Evolutionary conservation across 2,888 invertebrate species (phyloP), one percentile per base, ranked within the genome.

Genomic region (Lepidonotus clava): DNA sequence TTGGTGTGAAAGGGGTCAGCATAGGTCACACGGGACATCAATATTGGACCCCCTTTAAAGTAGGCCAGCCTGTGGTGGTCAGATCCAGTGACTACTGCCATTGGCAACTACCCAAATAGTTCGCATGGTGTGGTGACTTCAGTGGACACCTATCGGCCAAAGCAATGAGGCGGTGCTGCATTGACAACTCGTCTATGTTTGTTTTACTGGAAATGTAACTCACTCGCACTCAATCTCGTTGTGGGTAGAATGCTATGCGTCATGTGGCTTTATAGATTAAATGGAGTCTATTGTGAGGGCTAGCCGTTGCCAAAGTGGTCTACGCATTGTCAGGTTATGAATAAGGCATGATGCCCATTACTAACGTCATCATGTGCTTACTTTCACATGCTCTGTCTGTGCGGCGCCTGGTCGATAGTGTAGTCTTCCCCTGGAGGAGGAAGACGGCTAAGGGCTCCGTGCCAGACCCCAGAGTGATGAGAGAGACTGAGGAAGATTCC

Each of bases 301-400:
- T 61, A 32, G 61, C 61, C 24, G 61, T 61, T 61, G 61, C 61
- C 61, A 61, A 61, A 61, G 61, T 61, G 61, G 61, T 61, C 61
- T n/a, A 61, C 61, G 28, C 61, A 61, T 61, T 61, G 61, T 61
- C 61, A 61, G 24, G 24, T 11, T 61, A 61, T 61, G 61, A 61
- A 61, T 61, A 61, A 61, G 61, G 61, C 61, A 61, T 61, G 61
- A 61, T n/a, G 28, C n/a, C 61, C 61, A 61, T 61, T 61, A 61
- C 61, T 61, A 32, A 24, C 28, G 61, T 24, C 61, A 61, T 61
- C 61, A 61, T 32, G 61, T 61, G 61, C 61, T 61, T 28, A 61
- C 61, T n/a, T 61, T 61, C 61, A 61, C 61, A 61, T 61, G 61
- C 61, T 61, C 61, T 32, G n/a, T n/a, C n/a, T n/a, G n/a, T n/a